phyloP scores from a whole-genome alignment of 1,140 invertebrate species.

The Diploscapter pachys region DNA sequence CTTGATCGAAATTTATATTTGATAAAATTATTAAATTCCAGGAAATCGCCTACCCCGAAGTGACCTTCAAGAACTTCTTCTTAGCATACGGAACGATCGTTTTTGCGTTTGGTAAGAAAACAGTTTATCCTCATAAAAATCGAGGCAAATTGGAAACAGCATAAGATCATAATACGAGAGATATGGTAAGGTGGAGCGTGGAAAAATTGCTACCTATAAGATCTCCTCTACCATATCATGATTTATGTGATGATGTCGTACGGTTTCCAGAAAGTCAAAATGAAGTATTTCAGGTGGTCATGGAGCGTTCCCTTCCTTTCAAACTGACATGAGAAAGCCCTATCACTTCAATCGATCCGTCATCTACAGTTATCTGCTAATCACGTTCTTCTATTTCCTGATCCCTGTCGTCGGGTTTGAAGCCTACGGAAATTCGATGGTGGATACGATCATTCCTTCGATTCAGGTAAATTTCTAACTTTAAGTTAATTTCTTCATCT shows the following conservation, averaged over 20 bases:
- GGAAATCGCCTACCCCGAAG: background rate
- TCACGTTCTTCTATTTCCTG: constrained; percentile 27
- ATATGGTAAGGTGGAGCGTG: too few relatives aligned
- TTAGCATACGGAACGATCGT: constrained; percentile 51
- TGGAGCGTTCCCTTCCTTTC: constrained; percentile 61
- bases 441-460: constrained; percentile 33
- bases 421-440: constrained; percentile 30
- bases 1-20: background rate
- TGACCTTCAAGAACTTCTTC: background rate
- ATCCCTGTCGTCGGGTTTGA: constrained; percentile 17
- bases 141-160: background rate
- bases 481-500: background rate
- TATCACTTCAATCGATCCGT: constrained; percentile 49
- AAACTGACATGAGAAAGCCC: constrained; percentile 60
- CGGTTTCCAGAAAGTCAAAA: too few relatives aligned
- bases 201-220: too few relatives aligned
- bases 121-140: background rate
- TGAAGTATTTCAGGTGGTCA: constrained; percentile 46
- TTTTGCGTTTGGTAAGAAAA: constrained; percentile 53
- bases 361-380: constrained; percentile 21
- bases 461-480: constrained; percentile 22
- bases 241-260: too few relatives aligned
- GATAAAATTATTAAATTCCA: background rate
- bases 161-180: too few relatives aligned
- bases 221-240: too few relatives aligned